These are phyloP conservation scores for Ivindomyrus marchei DNA, from an alignment of 2,113 vertebrate species.

Conservation along the genomic window DNA sequence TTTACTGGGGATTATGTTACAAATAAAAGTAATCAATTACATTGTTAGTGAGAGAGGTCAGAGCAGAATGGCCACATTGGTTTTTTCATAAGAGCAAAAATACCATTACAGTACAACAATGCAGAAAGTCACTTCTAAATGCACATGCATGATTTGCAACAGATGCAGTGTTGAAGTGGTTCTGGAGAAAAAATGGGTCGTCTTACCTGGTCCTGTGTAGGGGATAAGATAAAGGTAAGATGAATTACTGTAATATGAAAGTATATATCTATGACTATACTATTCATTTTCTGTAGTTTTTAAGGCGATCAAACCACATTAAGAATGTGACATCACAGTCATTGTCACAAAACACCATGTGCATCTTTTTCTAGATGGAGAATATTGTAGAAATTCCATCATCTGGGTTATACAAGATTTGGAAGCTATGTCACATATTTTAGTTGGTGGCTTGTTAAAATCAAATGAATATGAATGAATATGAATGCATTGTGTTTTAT, in stretches of 20 bases:
- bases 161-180: not conserved
- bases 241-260: not conserved
- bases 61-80: not conserved
- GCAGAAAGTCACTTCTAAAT: not conserved
- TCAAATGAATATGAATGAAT: not conserved
- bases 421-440: not conserved
- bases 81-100: not conserved
- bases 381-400: not conserved
- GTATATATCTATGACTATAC: not conserved
- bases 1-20: not conserved
- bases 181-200: not conserved
- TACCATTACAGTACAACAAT: not conserved
- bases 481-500: not conserved
- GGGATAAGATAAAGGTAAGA: not conserved
- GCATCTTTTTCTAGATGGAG: not conserved
- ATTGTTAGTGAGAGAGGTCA: not conserved
- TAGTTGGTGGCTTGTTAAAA: not conserved
- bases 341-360: not conserved
- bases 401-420: not conserved
- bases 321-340: not conserved
- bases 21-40: not conserved
- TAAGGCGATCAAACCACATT: not conserved
- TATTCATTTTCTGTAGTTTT: not conserved
- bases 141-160: not conserved
- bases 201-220: not conserved